A percentile compares a stretch with the other conserved stretches of the same genome.
These are phyloP conservation scores for Microtus pennsylvanicus DNA, from an alignment of 2,113 vertebrate genomes.

Conservation along the genomic window DNA sequence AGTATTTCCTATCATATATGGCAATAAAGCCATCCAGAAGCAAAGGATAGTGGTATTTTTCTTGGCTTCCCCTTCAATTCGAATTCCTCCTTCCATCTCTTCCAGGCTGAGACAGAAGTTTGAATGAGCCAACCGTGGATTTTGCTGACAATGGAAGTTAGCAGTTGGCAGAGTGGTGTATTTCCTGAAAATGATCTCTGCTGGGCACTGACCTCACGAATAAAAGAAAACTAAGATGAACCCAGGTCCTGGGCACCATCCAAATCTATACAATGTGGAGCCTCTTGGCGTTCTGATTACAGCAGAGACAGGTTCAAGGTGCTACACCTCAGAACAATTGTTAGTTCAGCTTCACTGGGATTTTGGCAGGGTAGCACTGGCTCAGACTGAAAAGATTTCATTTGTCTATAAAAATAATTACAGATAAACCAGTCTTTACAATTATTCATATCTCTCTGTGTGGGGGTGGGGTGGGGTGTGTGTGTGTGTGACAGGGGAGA, in stretches of 20 bases:
- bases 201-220: background rate
- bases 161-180: background rate
- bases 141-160: slow-evolving; percentile 59
- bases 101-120: background rate
- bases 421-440: background rate
- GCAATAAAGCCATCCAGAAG: background rate
- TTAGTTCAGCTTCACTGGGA: background rate
- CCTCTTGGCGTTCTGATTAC: background rate
- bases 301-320: background rate
- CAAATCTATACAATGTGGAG: background rate
- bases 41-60: background rate
- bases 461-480: background rate
- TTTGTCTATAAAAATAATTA: slow-evolving; percentile 42
- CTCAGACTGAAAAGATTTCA: background rate
- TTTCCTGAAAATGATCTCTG: background rate
- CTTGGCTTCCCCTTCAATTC: background rate
- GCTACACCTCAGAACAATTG: background rate
- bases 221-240: slow-evolving; percentile 30
- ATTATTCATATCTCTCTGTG: rapidly evolving
- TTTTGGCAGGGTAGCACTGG: slow-evolving; percentile 8
- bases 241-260: background rate
- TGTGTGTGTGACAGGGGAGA: background rate
- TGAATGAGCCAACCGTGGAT: background rate
- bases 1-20: background rate
- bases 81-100: background rate